Conservation (phyloP, 2,797 vertebrate species). For the Coccyzus lansbergi region DNA sequence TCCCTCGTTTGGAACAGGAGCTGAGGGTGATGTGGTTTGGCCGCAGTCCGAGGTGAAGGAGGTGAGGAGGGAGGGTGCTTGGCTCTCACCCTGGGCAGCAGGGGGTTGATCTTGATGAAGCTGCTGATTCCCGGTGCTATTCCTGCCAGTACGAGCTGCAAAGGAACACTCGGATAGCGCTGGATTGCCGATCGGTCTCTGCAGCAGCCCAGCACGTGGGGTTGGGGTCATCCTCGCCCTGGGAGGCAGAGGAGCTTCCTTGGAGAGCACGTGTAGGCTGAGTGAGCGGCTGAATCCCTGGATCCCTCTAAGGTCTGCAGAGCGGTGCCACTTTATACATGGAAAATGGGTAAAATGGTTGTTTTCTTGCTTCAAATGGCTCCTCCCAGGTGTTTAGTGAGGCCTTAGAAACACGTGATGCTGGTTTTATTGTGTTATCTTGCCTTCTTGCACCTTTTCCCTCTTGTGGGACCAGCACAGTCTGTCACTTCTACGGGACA, state of each 20-base stretch:
- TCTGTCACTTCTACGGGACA: accelerated
- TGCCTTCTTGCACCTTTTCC: neutral
- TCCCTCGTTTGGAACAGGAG: neutral
- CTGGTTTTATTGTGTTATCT: neutral
- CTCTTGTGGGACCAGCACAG: neutral
- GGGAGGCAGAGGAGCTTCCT: neutral
- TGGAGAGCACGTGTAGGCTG: neutral
- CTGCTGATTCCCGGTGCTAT: neutral
- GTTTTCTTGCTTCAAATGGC: neutral
- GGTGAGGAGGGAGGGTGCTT: constrained; percentile 4
- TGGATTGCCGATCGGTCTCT: neutral
- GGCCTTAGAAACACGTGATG: neutral
- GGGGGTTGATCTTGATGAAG: neutral
- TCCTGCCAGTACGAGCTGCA: neutral
- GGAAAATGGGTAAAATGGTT: constrained; percentile 59
- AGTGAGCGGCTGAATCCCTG: neutral
- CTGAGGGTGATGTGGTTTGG: neutral
- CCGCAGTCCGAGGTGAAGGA: neutral
- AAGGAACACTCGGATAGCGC: accelerated
- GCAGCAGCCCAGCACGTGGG: accelerated
- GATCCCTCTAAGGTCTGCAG: neutral
- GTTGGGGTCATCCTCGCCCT: accelerated
- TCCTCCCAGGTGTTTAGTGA: neutral
- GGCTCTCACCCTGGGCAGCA: constrained; percentile 28
- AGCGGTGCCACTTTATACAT: neutral